Percentiles rank a stretch among this genome's conserved stretches.
Evolutionary conservation across 1,140 invertebrate genomes (phyloP).

Genomic region (Linepithema humile): DNA sequence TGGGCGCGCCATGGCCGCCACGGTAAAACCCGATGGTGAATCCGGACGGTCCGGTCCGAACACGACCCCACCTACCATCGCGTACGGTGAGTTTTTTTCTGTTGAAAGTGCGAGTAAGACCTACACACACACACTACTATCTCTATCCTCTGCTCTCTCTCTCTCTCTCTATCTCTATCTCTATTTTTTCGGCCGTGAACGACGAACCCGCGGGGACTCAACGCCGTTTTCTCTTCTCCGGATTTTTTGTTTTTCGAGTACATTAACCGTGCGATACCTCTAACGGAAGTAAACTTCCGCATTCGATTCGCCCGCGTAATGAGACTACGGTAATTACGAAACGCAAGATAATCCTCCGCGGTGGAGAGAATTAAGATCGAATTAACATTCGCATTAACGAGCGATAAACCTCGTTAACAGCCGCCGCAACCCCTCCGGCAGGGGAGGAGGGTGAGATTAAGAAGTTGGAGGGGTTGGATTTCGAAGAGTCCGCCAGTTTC

Average conservation of each 20-base stretch:
- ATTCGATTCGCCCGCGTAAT: neutral
- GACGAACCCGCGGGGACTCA: conserved; percentile 24
- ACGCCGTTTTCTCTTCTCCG: neutral
- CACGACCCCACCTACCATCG: conserved; percentile 81
- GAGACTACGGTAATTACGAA: conserved; percentile 29
- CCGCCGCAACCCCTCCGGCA: neutral
- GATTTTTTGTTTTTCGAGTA: neutral
- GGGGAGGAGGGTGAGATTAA: neutral
- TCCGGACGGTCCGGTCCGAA: conserved; percentile 79
- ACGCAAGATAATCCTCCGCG: conserved; percentile 19
- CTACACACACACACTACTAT: conserved; percentile 27
- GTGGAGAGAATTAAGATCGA: conserved; percentile 22
- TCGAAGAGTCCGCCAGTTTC: neutral
- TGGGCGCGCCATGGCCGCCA: conserved; percentile 75
- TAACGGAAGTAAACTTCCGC: neutral
- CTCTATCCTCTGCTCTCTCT: conserved; percentile 29
- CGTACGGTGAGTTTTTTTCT: conserved; percentile 84
- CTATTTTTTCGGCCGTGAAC: conserved; percentile 15
- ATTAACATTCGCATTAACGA: conserved; percentile 33
- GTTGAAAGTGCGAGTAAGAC: conserved; percentile 76
- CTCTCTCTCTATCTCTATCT: conserved; percentile 22
- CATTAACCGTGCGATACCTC: neutral
- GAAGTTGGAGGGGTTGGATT: neutral
- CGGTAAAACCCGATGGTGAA: conserved; percentile 79
- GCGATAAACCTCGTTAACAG: conserved; percentile 38